Evolutionary conservation across 2,113 vertebrate species (phyloP).

Genomic region (Okapia johnstoni): DNA sequence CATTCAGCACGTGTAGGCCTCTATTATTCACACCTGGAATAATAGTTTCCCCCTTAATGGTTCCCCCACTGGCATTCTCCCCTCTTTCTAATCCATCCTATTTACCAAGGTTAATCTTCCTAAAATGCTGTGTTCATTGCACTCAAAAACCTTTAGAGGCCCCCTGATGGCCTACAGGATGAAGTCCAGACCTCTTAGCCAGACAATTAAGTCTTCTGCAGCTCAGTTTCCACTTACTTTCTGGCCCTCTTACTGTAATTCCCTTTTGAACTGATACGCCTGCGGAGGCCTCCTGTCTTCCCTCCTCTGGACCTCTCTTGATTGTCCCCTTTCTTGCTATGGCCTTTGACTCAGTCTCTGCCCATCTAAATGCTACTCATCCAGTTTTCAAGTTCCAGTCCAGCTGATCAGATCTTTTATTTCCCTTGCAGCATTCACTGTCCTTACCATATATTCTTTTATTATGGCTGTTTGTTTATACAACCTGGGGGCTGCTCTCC

Average conservation of each 20-base stretch:
- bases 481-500: background rate
- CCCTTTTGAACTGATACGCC: background rate
- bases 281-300: background rate
- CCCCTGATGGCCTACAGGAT: background rate
- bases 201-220: background rate
- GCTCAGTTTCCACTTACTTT: background rate
- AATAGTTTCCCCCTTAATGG: background rate
- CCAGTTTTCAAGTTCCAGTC: background rate
- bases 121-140: background rate
- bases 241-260: background rate
- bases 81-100: background rate
- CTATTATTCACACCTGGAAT: background rate
- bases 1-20: background rate
- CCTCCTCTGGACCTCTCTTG: background rate
- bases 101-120: constrained; percentile 8
- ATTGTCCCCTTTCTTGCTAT: background rate
- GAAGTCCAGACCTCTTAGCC: background rate
- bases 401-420: background rate
- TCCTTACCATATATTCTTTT: background rate
- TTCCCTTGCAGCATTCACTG: background rate
- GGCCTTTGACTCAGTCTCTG: background rate
- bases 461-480: background rate
- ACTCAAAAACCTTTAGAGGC: background rate
- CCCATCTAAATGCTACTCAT: background rate
- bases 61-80: background rate